Conservation (phyloP, 2,797 vertebrate genomes). For the Microhierax caerulescens region DNA sequence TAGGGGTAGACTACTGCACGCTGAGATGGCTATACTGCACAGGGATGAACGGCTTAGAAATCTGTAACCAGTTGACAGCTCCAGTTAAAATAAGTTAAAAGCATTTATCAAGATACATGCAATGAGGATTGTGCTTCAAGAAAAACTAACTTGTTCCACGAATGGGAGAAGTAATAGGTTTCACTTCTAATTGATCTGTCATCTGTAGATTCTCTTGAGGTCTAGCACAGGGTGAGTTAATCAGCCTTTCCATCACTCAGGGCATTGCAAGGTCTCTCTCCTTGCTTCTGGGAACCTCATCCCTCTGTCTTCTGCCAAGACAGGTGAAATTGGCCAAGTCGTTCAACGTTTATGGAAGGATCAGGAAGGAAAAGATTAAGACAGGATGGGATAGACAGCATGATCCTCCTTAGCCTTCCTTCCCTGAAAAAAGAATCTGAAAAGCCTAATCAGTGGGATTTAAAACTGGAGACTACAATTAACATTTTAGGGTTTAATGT, state of each 20-base stretch:
- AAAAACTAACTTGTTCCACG: background rate
- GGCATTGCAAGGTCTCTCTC: background rate
- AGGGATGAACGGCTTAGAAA: background rate
- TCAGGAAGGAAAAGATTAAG: background rate
- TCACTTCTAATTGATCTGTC: background rate
- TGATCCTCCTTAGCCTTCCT: background rate
- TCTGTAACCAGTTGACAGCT: background rate
- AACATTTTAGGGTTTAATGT: background rate
- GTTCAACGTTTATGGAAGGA: background rate
- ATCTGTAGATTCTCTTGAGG: background rate
- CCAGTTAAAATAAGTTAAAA: background rate
- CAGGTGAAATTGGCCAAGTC: background rate
- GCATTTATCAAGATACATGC: background rate
- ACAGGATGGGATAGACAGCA: background rate
- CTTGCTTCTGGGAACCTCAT: background rate
- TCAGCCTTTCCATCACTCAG: fast-evolving
- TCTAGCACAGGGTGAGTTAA: background rate
- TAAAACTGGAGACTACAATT: background rate
- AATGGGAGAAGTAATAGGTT: background rate
- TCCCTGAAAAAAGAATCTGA: background rate
- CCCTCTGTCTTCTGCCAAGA: background rate
- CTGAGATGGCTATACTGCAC: background rate
- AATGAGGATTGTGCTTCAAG: background rate
- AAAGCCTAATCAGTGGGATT: background rate
- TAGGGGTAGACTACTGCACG: background rate